Conservation (phyloP, 2,888 invertebrate species). For the Tetragonisca angustula region DNA sequence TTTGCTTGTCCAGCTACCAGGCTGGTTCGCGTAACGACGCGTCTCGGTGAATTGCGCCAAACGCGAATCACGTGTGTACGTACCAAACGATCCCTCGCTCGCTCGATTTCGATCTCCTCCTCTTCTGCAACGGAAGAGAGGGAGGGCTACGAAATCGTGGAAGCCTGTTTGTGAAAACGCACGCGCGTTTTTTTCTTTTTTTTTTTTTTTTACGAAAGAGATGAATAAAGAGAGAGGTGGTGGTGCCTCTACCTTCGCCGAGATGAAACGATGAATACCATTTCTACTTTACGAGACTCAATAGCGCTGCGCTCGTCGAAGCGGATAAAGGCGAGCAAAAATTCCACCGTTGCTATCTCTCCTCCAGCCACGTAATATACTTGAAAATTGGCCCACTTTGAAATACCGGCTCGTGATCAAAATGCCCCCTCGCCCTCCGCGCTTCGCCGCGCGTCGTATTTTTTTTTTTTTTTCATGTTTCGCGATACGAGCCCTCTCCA, state of each 20-base stretch:
- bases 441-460: background rate
- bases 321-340: slow-evolving; percentile 51
- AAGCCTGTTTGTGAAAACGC: slow-evolving; percentile 41
- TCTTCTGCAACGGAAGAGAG: background rate
- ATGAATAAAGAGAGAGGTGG: slow-evolving; percentile 1
- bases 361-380: background rate
- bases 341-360: slow-evolving; percentile 12
- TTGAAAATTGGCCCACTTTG: slow-evolving; percentile 25
- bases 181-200: background rate
- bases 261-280: slow-evolving; percentile 47
- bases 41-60: slow-evolving; percentile 13
- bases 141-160: slow-evolving; percentile 18
- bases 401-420: slow-evolving; percentile 1
- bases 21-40: slow-evolving; percentile 9
- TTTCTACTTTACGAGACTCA: slow-evolving; percentile 55
- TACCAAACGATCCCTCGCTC: slow-evolving; percentile 44
- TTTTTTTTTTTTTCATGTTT: background rate
- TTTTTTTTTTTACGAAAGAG: slow-evolving; percentile 26
- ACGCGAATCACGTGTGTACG: slow-evolving; percentile 25
- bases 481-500: background rate
- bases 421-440: background rate
- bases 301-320: slow-evolving; percentile 40
- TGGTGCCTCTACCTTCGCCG: no score
- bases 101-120: slow-evolving; percentile 29
- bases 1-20: slow-evolving; percentile 33